Base-by-base conservation (phyloP, 1,140 invertebrate genomes). In the Pinna nobilis region DNA sequence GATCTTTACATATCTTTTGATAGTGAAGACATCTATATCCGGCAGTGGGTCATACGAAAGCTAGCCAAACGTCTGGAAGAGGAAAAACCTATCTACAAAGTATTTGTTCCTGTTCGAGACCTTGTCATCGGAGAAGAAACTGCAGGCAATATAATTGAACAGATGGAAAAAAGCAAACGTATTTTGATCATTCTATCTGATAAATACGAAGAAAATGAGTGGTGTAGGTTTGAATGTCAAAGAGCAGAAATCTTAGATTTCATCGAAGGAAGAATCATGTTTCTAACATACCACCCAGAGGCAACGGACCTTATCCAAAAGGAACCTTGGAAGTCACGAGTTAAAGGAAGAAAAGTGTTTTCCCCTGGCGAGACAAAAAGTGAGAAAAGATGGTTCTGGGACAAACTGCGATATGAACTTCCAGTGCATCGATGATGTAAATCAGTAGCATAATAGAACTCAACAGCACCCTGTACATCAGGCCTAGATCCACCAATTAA, bases 391-490 rank as follows among this genome's bases (percentile, higher is more conserved):
- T 75, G 66, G 73, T 75, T 75, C 33, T 75, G 73, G 73, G 66
- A 69, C 25, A 75, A 75, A 70, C 51, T 75, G 7, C 69, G 53
- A 65, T 75, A 75, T 39, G 73, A 75, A 59, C 55, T 75, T 11
- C 73, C 73, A 4, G 50, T 70, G 1, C 63, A 47, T 32, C 57
- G 33, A 68, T 47, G 30, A 11, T 53, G 3, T 20, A 53, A n/a
- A n/a, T n/a, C n/a, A n/a, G n/a, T n/a, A n/a, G n/a, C n/a, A n/a
- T n/a, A n/a, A n/a, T n/a, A n/a, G n/a, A n/a, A n/a, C n/a, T n/a
- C n/a, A n/a, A n/a, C n/a, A n/a, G n/a, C n/a, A n/a, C n/a, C n/a
- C n/a, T n/a, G n/a, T n/a, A n/a, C n/a, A n/a, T n/a, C n/a, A n/a
- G n/a, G n/a, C n/a, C n/a, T n/a, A n/a, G n/a, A n/a, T n/a, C n/a